These are phyloP conservation scores for Psilanteris sp. DNA, from an alignment of 1,140 invertebrate genomes.

Conservation along the genomic window DNA sequence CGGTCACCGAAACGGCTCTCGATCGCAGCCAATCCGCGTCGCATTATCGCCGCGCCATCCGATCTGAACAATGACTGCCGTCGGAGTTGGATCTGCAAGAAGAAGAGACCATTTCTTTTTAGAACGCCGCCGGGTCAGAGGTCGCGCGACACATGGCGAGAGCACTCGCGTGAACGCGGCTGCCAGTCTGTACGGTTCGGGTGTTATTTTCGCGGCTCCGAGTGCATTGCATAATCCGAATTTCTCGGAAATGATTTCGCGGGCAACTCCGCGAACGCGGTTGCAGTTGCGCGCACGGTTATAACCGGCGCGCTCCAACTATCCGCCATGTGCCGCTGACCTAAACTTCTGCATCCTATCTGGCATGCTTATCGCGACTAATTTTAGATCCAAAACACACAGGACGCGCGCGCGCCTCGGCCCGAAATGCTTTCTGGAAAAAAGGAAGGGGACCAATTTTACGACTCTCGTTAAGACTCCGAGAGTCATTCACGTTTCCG, in stretches of 20 bases:
- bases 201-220: conserved; percentile 10
- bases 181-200: conserved; percentile 1
- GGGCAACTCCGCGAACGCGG: conserved; percentile 29
- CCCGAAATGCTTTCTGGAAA: conserved; percentile 46
- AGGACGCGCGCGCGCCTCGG: conserved; percentile 25
- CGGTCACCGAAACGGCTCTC: too few species aligned
- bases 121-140: too few species aligned
- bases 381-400: conserved; percentile 62
- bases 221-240: conserved; percentile 47
- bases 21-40: conserved; percentile 6
- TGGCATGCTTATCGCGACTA: conserved; percentile 61
- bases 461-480: conserved; percentile 3
- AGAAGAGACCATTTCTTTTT: not conserved
- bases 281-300: conserved; percentile 62
- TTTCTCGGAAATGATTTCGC: conserved; percentile 49
- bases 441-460: too few species aligned
- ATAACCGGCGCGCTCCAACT: conserved; percentile 36
- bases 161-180: not conserved
- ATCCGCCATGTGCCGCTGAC: conserved; percentile 57
- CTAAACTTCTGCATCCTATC: conserved; percentile 64
- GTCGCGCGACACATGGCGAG: too few species aligned
- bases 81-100: conserved; percentile 2
- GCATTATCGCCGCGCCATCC: not conserved
- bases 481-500: too few species aligned
- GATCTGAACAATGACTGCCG: not conserved